Evolutionary conservation across 2,797 vertebrate species (phyloP), one percentile per base, ranked within the genome.

Genomic region (Pampus argenteus): DNA sequence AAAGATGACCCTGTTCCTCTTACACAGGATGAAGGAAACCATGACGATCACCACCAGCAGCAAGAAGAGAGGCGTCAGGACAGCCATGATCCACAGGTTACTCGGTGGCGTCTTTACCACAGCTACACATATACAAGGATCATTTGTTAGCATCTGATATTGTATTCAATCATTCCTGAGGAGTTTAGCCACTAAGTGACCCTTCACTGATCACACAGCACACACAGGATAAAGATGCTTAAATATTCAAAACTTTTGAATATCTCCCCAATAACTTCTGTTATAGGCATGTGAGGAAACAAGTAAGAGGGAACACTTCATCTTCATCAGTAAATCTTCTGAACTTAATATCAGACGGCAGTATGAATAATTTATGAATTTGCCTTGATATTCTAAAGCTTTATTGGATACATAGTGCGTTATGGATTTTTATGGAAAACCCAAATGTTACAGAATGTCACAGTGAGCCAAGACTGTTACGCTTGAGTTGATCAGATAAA

Each of bases 31-130:
- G 0, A 96, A 97, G 0, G 97, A 95, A 79, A 98, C 97, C 94
- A 99, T 98, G 87, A 96, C 94, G 68, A 98, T 96, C 81, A 98
- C 96, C 71, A 98, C 95, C 0, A 97, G 92, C 82, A 98, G 92
- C 82, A 99, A 91, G 0, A 96, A 95, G 1, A 99, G 96, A 25
- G 98, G 98, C 0, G 97, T 97, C 84, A 99, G 89, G 49, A 99
- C 95, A 0, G 98, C 97, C 28, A 99, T 96, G 92, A 99, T 96
- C 98, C 98, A 99, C 82, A 99, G 87, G 92, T 98, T 98, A 86
- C 95, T 96, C 3, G 97, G 97, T 0, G 96, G 96, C 5, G 93
- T 98, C 92, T 99, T 99, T 31, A 99, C 95, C 76, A 99, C 97
- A 9, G 98, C 98, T 99, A 42, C 44, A 42, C 40, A 83, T 11